Evolutionary conservation across 2,797 vertebrate species (phyloP), one percentile per base, ranked within the genome.

Genomic region (Sebastes trivittatus): DNA sequence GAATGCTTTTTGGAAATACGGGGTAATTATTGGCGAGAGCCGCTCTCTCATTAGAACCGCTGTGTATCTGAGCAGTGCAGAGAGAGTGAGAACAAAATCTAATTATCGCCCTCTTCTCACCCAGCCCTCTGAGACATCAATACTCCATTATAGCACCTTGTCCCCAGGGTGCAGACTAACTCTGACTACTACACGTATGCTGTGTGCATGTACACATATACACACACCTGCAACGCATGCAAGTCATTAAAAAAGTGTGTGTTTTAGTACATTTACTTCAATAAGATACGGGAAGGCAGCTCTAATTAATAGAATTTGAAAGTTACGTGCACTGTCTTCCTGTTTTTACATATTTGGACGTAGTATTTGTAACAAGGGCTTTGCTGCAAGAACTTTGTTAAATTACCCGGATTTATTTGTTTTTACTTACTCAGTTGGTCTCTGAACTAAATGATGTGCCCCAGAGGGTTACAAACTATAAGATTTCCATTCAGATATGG

Each of bases 31-130:
- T 88, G 87, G 84, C 25, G 42, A 88, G 86, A 82, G 89, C 73
- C 5, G 20, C 49, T 36, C 82, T 84, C 93, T 95, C 87, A 91
- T 95, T 95, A 94, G 91, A 94, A 90, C 89, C 74, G 20, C 70
- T 84, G 88, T 86, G 91, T 94, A 90, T 93, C 93, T 88, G 93
- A 92, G 91, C 87, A 67, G 88, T 78, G 86, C 88, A 92, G 88
- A 79, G 83, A 88, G 93, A 93, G 90, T 77, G 90, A 85, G 92
- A 94, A 91, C 85, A 92, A 94, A 96, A 96, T 96, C 92, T 94
- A 96, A 96, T 96, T 95, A 96, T 94, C 92, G 77, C 92, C 92
- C 88, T 91, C 86, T 92, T 94, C 92, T 90, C 91, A 90, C 91
- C 91, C 89, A 75, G 90, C 88, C 85, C 66, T 87, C 84, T 72